These are phyloP conservation scores for Phorcus lineatus DNA, from an alignment of 2,888 invertebrate genomes.

Conservation along the genomic window DNA sequence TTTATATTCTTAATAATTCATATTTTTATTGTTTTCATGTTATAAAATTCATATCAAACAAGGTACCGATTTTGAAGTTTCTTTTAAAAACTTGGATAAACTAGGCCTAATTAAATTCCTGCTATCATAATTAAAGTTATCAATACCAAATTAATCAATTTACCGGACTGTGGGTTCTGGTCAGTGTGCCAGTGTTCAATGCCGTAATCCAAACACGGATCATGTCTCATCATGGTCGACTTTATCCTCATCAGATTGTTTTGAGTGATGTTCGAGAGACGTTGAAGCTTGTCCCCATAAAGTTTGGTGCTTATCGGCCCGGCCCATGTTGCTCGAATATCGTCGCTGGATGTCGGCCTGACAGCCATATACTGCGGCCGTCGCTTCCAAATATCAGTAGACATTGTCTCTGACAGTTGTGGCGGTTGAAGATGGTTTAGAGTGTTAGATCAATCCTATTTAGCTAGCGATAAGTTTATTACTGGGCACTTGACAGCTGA, in stretches of 20 bases:
- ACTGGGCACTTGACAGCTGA: neutral
- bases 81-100: too few species aligned
- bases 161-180: constrained; percentile 47
- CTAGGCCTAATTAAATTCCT: too few species aligned
- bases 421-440: neutral
- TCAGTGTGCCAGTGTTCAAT: constrained; percentile 55
- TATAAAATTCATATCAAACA: too few species aligned
- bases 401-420: constrained; percentile 13
- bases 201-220: constrained; percentile 51
- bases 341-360: neutral
- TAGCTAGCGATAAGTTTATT: neutral
- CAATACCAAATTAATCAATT: too few species aligned
- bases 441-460: neutral
- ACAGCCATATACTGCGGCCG: neutral
- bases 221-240: constrained; percentile 40
- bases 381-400: constrained; percentile 9
- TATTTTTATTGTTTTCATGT: too few species aligned
- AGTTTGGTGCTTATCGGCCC: constrained; percentile 57
- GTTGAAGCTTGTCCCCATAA: constrained; percentile 55
- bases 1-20: too few species aligned
- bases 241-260: constrained; percentile 50
- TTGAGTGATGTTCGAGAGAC: constrained; percentile 50
- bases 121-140: too few species aligned
- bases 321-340: constrained; percentile 52
- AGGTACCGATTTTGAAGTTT: too few species aligned